Percentiles rank a stretch among this genome's conserved stretches.
Evolutionary conservation across 1,140 invertebrate genomes (phyloP).

Genomic region (Atta cephalotes): DNA sequence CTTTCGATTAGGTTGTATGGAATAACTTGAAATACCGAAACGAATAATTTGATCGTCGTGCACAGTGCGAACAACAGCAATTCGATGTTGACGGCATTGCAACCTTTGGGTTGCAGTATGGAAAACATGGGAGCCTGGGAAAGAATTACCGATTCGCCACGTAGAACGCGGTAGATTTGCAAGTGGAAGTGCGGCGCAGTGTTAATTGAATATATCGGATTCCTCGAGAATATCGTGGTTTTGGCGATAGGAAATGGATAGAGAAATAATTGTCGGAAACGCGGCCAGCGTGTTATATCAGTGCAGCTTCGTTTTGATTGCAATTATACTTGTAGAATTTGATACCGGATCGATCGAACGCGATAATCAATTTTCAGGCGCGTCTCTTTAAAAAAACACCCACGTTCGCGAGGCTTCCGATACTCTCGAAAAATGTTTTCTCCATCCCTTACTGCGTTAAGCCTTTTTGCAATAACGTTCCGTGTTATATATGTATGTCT

Average conservation of each 20-base stretch:
- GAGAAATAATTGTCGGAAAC: constrained; percentile 76
- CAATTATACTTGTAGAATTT: constrained; percentile 77
- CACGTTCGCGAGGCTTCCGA: constrained; percentile 57
- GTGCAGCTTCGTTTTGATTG: constrained; percentile 75
- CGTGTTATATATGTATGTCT: not conserved
- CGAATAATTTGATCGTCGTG: constrained; percentile 62
- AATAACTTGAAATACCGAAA: constrained; percentile 43
- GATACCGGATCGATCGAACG: constrained; percentile 73
- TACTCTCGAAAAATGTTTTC: constrained; percentile 63
- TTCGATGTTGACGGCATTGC: constrained; percentile 72
- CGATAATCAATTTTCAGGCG: constrained; percentile 75
- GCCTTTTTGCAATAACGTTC: constrained; percentile 48
- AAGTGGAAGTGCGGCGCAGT: constrained; percentile 76
- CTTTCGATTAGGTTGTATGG: constrained; percentile 48
- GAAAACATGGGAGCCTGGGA: constrained; percentile 72
- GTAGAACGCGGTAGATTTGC: constrained; percentile 68
- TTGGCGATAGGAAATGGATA: constrained; percentile 75
- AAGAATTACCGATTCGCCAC: constrained; percentile 73
- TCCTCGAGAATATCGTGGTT: constrained; percentile 76
- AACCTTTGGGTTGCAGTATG: constrained; percentile 62
- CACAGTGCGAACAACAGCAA: constrained; percentile 69
- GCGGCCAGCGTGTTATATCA: constrained; percentile 70
- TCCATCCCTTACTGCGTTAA: constrained; percentile 59
- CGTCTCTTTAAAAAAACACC: constrained; percentile 69
- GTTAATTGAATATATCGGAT: constrained; percentile 77